These are phyloP conservation scores for Tokudaia muenninki DNA, from an alignment of 2,797 vertebrate genomes.

Conservation along the genomic window DNA sequence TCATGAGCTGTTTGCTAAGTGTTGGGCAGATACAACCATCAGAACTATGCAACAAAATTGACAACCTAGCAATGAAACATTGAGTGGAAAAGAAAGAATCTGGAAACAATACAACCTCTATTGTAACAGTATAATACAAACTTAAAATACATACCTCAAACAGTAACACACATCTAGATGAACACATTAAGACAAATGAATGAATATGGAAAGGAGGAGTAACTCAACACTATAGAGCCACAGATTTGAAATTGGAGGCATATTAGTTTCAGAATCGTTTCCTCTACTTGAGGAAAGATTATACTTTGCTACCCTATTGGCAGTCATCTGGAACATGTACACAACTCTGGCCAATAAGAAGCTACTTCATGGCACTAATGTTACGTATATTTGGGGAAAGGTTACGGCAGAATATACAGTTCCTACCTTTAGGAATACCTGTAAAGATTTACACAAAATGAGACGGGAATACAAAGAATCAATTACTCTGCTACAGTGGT, in stretches of 20 bases:
- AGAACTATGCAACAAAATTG: neutral
- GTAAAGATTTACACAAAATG: conserved; percentile 8
- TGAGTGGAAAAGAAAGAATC: neutral
- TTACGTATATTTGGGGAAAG: neutral
- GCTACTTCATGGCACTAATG: neutral
- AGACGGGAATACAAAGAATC: neutral
- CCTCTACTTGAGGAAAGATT: neutral
- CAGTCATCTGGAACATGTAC: neutral
- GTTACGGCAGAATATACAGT: neutral
- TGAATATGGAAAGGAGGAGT: neutral
- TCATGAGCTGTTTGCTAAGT: neutral
- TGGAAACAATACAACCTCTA: conserved; percentile 37
- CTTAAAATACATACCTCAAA: conserved; percentile 11
- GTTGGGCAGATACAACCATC: conserved; percentile 39
- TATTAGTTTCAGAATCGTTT: conserved; percentile 42
- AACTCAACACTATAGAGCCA: conserved; percentile 21
- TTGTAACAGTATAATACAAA: neutral
- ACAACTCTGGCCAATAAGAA: conserved; percentile 32
- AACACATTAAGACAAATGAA: conserved; percentile 31
- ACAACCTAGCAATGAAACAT: neutral
- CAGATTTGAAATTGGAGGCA: neutral
- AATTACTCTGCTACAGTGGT: neutral
- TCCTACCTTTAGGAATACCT: neutral
- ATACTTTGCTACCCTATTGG: neutral
- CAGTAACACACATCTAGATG: neutral